These are phyloP conservation scores for Neolamprologus cancellatus DNA, from an alignment of 2,113 vertebrate genomes.

Conservation along the genomic window DNA sequence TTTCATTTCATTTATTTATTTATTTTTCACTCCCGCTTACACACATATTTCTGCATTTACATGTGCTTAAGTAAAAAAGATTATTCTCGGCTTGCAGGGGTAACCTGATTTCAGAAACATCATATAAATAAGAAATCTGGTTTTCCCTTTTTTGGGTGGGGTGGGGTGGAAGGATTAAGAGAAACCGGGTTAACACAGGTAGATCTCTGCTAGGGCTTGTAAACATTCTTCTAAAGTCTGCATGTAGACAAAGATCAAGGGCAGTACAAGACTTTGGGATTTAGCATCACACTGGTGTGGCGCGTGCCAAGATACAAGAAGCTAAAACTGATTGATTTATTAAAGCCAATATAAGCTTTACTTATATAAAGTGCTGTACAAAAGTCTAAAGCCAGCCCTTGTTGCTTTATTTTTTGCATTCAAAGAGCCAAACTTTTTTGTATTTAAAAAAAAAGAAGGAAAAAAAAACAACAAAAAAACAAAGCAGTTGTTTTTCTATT, in stretches of 20 bases:
- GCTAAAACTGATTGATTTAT: not conserved
- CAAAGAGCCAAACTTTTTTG: not conserved
- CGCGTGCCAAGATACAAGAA: not conserved
- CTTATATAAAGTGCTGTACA: not conserved
- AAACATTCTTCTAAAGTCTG: not conserved
- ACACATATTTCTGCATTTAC: conserved; percentile 8
- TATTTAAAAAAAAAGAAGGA: not conserved
- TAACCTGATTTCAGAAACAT: not conserved
- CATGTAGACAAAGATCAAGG: not conserved
- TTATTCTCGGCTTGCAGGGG: not conserved
- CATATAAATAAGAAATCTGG: not conserved
- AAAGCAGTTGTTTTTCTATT: not conserved
- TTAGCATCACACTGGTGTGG: not conserved
- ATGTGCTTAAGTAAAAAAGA: not conserved
- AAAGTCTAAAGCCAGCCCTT: not conserved
- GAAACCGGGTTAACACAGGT: not conserved
- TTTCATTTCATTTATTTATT: not conserved
- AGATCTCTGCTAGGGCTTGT: not conserved
- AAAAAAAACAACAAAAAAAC: not conserved
- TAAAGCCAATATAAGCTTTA: not conserved
- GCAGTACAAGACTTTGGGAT: not conserved
- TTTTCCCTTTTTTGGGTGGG: not conserved
- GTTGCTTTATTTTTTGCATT: not conserved
- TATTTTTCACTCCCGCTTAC: not conserved
- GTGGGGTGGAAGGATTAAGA: not conserved